Base-by-base conservation (phyloP, 2,888 invertebrate species). In the Chorisops tibialis region DNA sequence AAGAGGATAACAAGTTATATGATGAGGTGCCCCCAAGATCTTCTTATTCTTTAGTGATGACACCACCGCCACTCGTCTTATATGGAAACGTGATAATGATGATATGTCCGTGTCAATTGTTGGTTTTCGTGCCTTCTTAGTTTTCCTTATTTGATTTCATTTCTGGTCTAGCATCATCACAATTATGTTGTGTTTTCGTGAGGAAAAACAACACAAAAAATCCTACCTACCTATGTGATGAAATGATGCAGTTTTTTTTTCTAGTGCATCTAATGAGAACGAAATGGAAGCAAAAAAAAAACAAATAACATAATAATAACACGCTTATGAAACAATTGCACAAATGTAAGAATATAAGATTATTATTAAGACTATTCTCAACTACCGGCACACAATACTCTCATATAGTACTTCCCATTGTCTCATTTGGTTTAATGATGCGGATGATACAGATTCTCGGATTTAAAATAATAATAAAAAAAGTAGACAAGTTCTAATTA, bases 101-200 rank as follows among this genome's bases (percentile, higher is more conserved):
- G 59, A 59, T 59, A 60, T 63, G 63, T 63, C 59, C 63, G 63
- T 63, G 63, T 54, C 63, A 63, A 63, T 63, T 63, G 63, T 63
- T 54, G 16, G 43, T 49, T 39, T 59, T 59, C 63, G 59, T 52
- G 63, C 51, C 54, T 60, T 58, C 56, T 51, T 54, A 49, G 59
- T 59, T 49, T 62, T 38, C 38, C 30, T 51, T n/a, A n/a, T n/a
- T 48, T 24, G 58, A 47, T 47, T 59, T 47, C 48, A 48, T 54
- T 48, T 38, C 52, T 48, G 30, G 30, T 30, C 30, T 21, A 19
- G 35, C 43, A 18, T 45, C 35, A 45, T 43, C 30, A 45, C 56
- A 56, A 56, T 56, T 56, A 56, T 54, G 41, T 21, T 16, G 18
- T 35, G 24, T 48, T 47, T 47, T 52, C 52, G 19, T 16, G 18